These are phyloP conservation scores for Vimba vimba DNA, from an alignment of 2,113 vertebrate species.

Conservation along the genomic window DNA sequence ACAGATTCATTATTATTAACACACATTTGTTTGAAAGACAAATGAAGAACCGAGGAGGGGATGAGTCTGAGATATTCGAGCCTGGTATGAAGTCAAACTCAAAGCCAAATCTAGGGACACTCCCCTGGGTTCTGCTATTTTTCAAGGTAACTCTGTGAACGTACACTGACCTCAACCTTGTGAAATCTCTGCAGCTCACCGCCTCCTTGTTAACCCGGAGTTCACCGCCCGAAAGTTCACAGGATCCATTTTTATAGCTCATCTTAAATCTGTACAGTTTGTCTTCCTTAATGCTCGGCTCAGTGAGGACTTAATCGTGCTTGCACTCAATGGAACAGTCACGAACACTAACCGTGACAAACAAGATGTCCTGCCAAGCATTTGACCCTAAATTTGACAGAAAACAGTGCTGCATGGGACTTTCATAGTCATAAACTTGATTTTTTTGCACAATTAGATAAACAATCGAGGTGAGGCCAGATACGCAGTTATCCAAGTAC, in stretches of 20 bases:
- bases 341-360: background rate
- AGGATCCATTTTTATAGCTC: constrained; percentile 28
- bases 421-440: background rate
- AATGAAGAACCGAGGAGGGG: background rate
- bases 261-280: constrained; percentile 44
- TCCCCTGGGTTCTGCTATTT: constrained; percentile 31
- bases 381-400: constrained; percentile 34
- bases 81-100: constrained; percentile 26
- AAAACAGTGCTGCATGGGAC: constrained; percentile 13
- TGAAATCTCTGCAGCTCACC: background rate
- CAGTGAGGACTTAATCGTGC: background rate
- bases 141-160: constrained; percentile 33
- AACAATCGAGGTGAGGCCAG: constrained; percentile 32
- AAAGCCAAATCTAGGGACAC: background rate
- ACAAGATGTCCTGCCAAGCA: constrained; percentile 5
- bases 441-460: constrained; percentile 26
- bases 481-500: constrained; percentile 18
- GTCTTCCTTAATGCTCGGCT: constrained; percentile 32
- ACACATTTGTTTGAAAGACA: constrained; percentile 21
- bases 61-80: background rate
- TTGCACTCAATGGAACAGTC: background rate
- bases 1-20: constrained; percentile 12
- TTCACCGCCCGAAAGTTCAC: constrained; percentile 14
- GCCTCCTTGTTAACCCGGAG: background rate
- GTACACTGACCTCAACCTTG: constrained; percentile 19